Evolutionary conservation across 2,113 vertebrate genomes (phyloP).

Genomic region (Tragelaphus strepsiceros): DNA sequence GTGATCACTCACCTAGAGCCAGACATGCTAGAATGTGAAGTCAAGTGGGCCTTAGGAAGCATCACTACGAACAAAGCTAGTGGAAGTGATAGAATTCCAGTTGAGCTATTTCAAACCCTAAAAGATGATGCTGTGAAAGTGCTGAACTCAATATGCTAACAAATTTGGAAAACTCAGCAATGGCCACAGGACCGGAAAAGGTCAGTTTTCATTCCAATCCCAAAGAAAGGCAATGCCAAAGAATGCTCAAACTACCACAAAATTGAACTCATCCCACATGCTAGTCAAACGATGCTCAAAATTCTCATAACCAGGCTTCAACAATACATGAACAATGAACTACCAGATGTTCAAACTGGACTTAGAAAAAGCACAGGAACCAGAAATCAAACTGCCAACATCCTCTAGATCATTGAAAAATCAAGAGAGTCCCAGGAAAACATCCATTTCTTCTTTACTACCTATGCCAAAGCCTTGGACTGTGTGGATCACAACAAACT

Average conservation of each 20-base stretch:
- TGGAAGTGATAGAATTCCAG: no score
- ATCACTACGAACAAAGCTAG: no score
- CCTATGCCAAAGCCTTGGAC: neutral
- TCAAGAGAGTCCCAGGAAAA: neutral
- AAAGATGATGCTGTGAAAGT: no score
- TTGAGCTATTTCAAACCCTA: no score
- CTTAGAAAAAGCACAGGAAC: neutral
- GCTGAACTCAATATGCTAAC: no score
- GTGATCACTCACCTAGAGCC: no score
- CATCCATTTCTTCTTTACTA: neutral
- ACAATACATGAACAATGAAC: rapidly evolving
- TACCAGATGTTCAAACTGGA: neutral
- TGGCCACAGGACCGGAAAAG: no score
- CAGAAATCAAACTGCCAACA: neutral
- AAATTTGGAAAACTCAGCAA: no score
- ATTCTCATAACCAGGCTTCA: neutral
- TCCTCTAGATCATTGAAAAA: neutral
- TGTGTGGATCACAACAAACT: neutral
- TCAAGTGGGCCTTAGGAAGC: no score
- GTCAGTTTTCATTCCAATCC: no score
- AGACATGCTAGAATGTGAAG: no score
- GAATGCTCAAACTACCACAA: neutral
- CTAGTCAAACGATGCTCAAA: neutral
- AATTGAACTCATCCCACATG: neutral
- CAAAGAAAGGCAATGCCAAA: no score